phyloP scores from a whole-genome alignment of 1,140 invertebrate genomes.

The Heliconius melpomene region DNA sequence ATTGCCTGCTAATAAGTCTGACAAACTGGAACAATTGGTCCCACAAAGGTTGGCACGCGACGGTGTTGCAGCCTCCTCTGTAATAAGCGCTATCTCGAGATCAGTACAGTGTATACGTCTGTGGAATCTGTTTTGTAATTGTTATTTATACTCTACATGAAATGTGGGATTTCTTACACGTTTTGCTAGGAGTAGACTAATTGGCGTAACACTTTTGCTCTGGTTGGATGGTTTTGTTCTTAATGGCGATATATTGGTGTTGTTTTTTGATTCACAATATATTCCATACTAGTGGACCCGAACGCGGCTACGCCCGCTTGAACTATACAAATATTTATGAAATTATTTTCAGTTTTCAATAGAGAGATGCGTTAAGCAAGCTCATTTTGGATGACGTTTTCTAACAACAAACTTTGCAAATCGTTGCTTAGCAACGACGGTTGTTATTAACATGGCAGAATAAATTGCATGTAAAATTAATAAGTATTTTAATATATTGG shows the following conservation, averaged over 20 bases:
- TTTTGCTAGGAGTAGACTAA: conserved; percentile 15
- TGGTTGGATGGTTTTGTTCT: conserved; percentile 5
- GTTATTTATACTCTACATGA: conserved; percentile 31
- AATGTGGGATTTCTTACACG: conserved; percentile 26
- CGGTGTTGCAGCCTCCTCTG: conserved; percentile 25
- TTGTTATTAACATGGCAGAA: no score
- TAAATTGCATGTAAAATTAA: no score
- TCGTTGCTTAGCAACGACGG: no score
- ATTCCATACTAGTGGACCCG: no score
- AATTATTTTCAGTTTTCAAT: no score
- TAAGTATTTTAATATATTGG: no score
- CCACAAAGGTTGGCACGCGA: conserved; percentile 37
- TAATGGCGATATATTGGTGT: not conserved
- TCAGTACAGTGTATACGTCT: conserved; percentile 25
- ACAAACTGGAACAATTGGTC: conserved; percentile 30
- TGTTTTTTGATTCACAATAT: no score
- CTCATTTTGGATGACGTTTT: no score
- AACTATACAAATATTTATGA: no score
- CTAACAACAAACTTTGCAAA: no score
- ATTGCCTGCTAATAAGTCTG: conserved; percentile 26
- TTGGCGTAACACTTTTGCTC: conserved; percentile 15
- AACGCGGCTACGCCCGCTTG: no score
- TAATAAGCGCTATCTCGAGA: conserved; percentile 27
- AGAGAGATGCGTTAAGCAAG: no score
- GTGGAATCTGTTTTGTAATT: conserved; percentile 34